Percentiles rank a stretch among this genome's conserved stretches.
phyloP scores from a whole-genome alignment of 2,113 vertebrate species.

The Syrrhaptes paradoxus region DNA sequence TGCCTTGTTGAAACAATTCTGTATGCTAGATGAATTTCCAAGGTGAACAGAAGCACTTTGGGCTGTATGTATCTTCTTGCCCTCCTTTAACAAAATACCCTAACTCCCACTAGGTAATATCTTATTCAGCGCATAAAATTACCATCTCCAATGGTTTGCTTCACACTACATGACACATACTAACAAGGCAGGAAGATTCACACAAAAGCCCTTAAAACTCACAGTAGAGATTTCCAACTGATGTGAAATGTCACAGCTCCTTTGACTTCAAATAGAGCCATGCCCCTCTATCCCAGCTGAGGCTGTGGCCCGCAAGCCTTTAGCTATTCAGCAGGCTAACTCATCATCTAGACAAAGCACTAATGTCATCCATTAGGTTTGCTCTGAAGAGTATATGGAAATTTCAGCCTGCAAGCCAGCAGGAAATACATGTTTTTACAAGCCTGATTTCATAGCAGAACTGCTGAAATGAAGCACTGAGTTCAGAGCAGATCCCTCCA shows the following conservation, averaged over 20 bases:
- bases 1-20: neutral
- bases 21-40: neutral
- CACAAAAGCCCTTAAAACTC: neutral
- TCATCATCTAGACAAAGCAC: neutral
- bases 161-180: neutral
- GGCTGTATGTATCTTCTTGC: neutral
- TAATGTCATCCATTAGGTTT: neutral
- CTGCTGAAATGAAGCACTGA: neutral
- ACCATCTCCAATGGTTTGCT: neutral
- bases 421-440: slow-evolving; percentile 18
- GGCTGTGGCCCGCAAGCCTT: neutral
- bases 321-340: neutral
- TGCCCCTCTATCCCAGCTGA: neutral
- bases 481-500: neutral
- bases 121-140: neutral
- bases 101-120: neutral
- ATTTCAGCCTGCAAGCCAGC: neutral
- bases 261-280: neutral
- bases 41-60: neutral
- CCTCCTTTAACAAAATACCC: neutral
- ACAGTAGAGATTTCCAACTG: neutral
- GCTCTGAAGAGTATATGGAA: neutral
- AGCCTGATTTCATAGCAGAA: neutral
- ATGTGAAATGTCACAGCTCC: slow-evolving; percentile 2
- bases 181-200: neutral